Percentiles rank a stretch among this genome's conserved stretches.
Evolutionary conservation across 1,140 invertebrate genomes (phyloP).

Genomic region (Ditylenchus dipsaci): DNA sequence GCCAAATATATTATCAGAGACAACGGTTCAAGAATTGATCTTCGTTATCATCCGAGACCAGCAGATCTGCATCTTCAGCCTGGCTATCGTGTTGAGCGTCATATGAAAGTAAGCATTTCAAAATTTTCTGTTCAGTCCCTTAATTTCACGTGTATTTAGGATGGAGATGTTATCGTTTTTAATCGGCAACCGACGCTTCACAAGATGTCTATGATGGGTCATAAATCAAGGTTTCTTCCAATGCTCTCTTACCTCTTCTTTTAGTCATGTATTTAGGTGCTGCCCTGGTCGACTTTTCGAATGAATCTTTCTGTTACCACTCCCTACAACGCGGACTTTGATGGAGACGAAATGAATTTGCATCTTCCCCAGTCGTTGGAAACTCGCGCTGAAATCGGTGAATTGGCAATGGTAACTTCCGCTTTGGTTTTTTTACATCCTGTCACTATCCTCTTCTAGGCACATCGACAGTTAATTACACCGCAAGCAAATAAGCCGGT

Average conservation of each 20-base stretch:
- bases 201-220: slow-evolving; percentile 99
- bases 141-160: slow-evolving; percentile 55
- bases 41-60: slow-evolving; percentile 91
- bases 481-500: slow-evolving; percentile 89
- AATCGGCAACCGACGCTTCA: slow-evolving; percentile 98
- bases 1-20: slow-evolving; percentile 98
- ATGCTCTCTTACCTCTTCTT: slow-evolving; percentile 8
- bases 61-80: slow-evolving; percentile 96
- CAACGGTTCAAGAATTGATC: slow-evolving; percentile 95
- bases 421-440: not conserved
- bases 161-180: slow-evolving; percentile 97
- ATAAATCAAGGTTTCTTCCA: slow-evolving; percentile 73
- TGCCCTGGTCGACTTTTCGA: slow-evolving; percentile 96
- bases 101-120: slow-evolving; percentile 68
- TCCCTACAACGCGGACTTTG: slow-evolving; percentile 99
- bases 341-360: slow-evolving; percentile 99
- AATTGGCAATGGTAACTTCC: slow-evolving; percentile 76
- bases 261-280: slow-evolving; percentile 60
- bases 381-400: slow-evolving; percentile 93
- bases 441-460: slow-evolving; percentile 4
- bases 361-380: slow-evolving; percentile 99
- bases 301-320: slow-evolving; percentile 87
- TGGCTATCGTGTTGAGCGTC: slow-evolving; percentile 94
- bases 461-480: slow-evolving; percentile 95
- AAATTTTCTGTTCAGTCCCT: too few species aligned